Percentiles rank a stretch among this genome's conserved stretches.
phyloP scores from a whole-genome alignment of 2,113 vertebrate genomes.

The Cariama cristata region DNA sequence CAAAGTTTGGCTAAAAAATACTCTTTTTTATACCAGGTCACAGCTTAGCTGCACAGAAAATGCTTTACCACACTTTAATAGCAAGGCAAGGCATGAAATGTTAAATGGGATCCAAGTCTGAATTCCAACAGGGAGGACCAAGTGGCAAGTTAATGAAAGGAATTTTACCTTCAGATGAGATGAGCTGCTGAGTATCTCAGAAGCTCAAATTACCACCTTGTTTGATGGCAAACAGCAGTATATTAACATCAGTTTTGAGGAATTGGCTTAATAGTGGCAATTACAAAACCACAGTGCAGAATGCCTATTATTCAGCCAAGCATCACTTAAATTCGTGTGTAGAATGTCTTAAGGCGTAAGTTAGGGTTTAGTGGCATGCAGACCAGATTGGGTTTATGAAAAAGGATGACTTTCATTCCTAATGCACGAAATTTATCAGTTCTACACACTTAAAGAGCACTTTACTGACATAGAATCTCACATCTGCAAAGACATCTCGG shows the following conservation, averaged over 20 bases:
- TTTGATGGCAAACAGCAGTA: neutral
- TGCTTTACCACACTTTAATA: neutral
- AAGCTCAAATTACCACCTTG: neutral
- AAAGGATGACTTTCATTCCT: neutral
- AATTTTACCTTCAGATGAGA: neutral
- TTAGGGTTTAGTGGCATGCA: neutral
- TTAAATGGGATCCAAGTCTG: neutral
- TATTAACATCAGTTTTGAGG: neutral
- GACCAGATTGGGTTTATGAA: neutral
- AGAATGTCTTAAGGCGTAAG: neutral
- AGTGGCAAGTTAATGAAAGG: neutral
- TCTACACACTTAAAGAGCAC: neutral
- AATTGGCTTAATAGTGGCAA: neutral
- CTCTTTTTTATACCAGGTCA: neutral
- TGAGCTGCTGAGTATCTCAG: neutral
- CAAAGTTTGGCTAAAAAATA: slow-evolving; percentile 24
- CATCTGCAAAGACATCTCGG: neutral
- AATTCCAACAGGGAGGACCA: neutral
- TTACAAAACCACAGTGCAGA: neutral
- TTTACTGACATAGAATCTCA: neutral
- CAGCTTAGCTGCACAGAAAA: neutral
- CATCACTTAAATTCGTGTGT: neutral
- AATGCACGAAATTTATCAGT: neutral
- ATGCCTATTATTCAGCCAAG: neutral
- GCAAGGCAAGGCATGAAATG: neutral